Evolutionary conservation across 2,888 invertebrate genomes (phyloP).

Genomic region (Melitaea athalia): DNA sequence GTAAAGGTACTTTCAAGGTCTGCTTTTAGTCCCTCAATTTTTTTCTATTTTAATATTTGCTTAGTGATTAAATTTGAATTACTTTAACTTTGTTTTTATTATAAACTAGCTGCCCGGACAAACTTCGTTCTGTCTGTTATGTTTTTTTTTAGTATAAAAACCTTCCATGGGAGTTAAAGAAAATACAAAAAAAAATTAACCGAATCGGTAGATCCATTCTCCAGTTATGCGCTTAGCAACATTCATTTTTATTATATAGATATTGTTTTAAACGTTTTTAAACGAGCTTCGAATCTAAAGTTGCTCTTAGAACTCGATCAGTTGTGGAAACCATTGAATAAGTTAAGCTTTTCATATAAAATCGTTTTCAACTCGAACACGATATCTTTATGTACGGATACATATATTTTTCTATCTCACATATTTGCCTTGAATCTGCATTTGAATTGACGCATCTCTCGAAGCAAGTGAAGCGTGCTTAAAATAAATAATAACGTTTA

Average conservation of each 20-base stretch:
- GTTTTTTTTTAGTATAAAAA: no score
- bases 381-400: constrained; percentile 24
- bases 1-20: no score
- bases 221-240: background rate
- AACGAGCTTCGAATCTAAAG: constrained; percentile 19
- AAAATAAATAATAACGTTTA: background rate
- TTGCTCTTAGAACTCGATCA: constrained; percentile 16
- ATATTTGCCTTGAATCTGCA: constrained; percentile 27
- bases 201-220: no score
- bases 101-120: no score
- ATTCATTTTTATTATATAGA: background rate
- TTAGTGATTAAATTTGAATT: no score
- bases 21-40: no score
- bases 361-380: constrained; percentile 25
- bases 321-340: constrained; percentile 18
- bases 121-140: no score
- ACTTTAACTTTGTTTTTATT: no score
- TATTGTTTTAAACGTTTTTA: constrained; percentile 7
- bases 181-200: no score
- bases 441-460: constrained; percentile 23
- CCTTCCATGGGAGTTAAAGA: no score
- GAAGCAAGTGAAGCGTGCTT: background rate
- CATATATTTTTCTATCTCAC: constrained; percentile 8
- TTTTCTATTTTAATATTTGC: no score
- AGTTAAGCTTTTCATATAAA: constrained; percentile 28